These are phyloP conservation scores for Elephantulus edwardii DNA, from an alignment of 2,113 vertebrate genomes.

Conservation along the genomic window DNA sequence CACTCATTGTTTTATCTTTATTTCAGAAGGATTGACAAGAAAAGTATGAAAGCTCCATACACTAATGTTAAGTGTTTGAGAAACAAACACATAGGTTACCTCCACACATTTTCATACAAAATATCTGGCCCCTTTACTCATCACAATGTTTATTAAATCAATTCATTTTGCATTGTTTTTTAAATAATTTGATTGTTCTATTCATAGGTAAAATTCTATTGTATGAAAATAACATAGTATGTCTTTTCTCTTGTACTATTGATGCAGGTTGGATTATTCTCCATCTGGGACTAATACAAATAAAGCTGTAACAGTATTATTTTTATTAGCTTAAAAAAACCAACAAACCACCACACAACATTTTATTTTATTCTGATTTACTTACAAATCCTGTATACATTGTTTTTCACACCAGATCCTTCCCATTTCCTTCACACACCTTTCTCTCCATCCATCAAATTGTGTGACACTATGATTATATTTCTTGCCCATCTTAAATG, in stretches of 20 bases:
- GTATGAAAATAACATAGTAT: not conserved
- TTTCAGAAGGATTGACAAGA: not conserved
- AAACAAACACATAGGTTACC: not conserved
- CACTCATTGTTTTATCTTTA: not conserved
- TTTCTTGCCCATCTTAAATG: too few species aligned
- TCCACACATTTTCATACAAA: not conserved
- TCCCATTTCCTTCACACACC: too few species aligned
- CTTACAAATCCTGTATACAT: too few species aligned
- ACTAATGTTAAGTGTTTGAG: not conserved
- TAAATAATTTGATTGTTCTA: not conserved
- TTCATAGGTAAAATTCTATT: not conserved
- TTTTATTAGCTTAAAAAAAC: too few species aligned
- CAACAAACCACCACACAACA: too few species aligned
- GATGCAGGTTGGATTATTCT: not conserved
- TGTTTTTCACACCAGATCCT: too few species aligned
- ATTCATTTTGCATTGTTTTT: not conserved
- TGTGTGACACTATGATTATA: too few species aligned
- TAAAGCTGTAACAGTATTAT: not conserved
- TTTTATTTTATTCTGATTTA: too few species aligned
- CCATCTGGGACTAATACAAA: not conserved
- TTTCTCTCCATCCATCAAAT: too few species aligned
- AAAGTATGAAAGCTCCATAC: not conserved
- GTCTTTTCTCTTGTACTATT: not conserved
- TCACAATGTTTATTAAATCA: not conserved
- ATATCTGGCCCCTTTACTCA: not conserved